These are phyloP conservation scores for Chelon labrosus DNA, from an alignment of 2,797 vertebrate species.

Conservation along the genomic window DNA sequence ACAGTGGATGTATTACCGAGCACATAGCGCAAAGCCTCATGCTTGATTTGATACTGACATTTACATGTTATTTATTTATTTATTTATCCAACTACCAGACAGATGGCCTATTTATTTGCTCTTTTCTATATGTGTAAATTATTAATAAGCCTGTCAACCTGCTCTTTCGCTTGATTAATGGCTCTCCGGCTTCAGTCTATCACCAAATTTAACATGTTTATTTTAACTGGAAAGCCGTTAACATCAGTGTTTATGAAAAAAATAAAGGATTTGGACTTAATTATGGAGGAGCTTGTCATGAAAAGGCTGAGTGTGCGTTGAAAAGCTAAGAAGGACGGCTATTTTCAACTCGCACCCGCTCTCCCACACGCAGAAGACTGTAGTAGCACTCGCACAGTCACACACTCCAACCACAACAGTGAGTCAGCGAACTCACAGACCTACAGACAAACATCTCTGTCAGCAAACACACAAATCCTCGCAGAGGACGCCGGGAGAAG, in stretches of 20 bases:
- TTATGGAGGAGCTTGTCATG: neutral
- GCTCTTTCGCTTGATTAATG: constrained; percentile 29
- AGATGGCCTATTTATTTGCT: constrained; percentile 19
- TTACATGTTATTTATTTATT: constrained; percentile 30
- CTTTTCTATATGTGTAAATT: constrained; percentile 30
- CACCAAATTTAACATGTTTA: constrained; percentile 16
- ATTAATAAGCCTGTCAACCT: constrained; percentile 22
- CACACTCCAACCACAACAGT: constrained; percentile 69
- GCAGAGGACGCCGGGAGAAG: constrained; percentile 42
- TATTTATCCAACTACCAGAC: constrained; percentile 15
- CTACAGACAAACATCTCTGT: constrained; percentile 61
- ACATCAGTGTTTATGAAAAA: neutral
- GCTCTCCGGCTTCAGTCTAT: constrained; percentile 19
- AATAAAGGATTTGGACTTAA: constrained; percentile 4
- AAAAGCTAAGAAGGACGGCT: constrained; percentile 11
- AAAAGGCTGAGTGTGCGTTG: constrained; percentile 6
- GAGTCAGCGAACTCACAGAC: constrained; percentile 72
- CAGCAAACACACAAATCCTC: constrained; percentile 59
- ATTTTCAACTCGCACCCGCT: constrained; percentile 36
- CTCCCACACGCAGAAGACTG: constrained; percentile 36
- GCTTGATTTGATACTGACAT: constrained; percentile 27
- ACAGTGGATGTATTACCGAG: constrained; percentile 29
- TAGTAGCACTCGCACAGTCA: constrained; percentile 66
- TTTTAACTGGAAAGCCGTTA: constrained; percentile 3
- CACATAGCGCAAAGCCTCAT: constrained; percentile 32